Base-by-base conservation (phyloP, 2,888 invertebrate species). In the Cloeon dipterum region DNA sequence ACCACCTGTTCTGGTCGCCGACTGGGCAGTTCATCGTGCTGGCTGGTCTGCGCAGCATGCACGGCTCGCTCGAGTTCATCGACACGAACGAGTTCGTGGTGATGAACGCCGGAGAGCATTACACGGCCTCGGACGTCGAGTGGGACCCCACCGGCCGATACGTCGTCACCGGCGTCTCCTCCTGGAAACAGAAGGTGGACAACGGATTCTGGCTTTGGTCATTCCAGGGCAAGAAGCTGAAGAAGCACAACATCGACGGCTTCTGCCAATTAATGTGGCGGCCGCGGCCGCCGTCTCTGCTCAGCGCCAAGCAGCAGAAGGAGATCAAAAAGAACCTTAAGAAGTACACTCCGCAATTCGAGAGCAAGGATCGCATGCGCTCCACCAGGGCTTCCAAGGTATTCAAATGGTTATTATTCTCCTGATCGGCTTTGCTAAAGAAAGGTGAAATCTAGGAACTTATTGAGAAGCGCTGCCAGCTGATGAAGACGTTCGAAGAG, bases 61-160 rank as follows among this genome's bases (percentile, higher is more conserved):
- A 83, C 53, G 91, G 94, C 33, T 79, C 82, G 5, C 60, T 96
- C 46, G 93, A 94, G 58, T 96, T 94, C 54, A 74, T 94, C 34
- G 94, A 96, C 52, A 85, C 91, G 0, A 78, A 82, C 49, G 94
- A 96, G 53, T 93, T 91, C 56, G 76, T 88, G 5, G 71, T 88
- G n/a, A 91, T 91, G 81, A 81, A 82, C 50, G 74, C 79, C 10
- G 78, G 81, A 0, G 93, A 93, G 55, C 94, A 96, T 58, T 93
- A 85, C 58, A 78, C 82, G 51, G 74, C 75, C 54, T 88, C 91
- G 0, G 89, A 94, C 53, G 86, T 96, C 2, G 94, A 94, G 56
- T 99, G 98, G 98, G 98, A 99, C 59, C 96, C 98, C 2, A 98
- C 96, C 3, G 98, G 98, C 2, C 72, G 98, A 42, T 98, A 88